phyloP scores from a whole-genome alignment of 2,888 invertebrate genomes.

The Herminia tarsipennalis region DNA sequence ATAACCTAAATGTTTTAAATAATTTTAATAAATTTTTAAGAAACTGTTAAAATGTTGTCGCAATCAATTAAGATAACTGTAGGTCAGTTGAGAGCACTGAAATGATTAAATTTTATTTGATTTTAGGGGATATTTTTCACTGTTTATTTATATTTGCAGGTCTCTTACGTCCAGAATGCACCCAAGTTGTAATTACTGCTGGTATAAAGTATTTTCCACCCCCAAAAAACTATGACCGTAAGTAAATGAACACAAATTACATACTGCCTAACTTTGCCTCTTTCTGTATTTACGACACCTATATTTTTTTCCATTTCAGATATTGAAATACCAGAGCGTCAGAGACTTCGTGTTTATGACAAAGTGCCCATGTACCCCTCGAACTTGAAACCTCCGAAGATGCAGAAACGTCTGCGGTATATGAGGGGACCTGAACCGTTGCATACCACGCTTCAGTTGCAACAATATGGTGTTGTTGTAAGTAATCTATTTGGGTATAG shows the following conservation, averaged over 20 bases:
- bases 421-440: constrained; percentile 96
- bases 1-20: no score
- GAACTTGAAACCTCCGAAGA: constrained; percentile 90
- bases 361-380: constrained; percentile 90
- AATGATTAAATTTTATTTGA: neutral
- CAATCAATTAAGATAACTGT: constrained; percentile 41
- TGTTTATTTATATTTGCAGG: constrained; percentile 47
- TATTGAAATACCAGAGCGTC: constrained; percentile 90
- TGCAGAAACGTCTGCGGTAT: constrained; percentile 92
- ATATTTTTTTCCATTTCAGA: constrained; percentile 71
- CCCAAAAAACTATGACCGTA: constrained; percentile 89
- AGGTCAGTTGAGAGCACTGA: constrained; percentile 32
- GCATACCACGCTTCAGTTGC: constrained; percentile 94
- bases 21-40: no score
- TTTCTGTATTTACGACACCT: neutral
- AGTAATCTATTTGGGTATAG: constrained; percentile 49
- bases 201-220: constrained; percentile 90
- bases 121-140: neutral
- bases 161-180: constrained; percentile 57
- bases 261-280: no score
- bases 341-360: constrained; percentile 89
- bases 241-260: no score
- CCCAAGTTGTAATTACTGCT: constrained; percentile 56
- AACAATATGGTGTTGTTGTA: constrained; percentile 97
- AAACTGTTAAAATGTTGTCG: constrained; percentile 26